Evolutionary conservation across 92 coral and sea anemone genomes (phyloP), one percentile per base, ranked within the genome.

Genomic region (Desmophyllum pertusum): DNA sequence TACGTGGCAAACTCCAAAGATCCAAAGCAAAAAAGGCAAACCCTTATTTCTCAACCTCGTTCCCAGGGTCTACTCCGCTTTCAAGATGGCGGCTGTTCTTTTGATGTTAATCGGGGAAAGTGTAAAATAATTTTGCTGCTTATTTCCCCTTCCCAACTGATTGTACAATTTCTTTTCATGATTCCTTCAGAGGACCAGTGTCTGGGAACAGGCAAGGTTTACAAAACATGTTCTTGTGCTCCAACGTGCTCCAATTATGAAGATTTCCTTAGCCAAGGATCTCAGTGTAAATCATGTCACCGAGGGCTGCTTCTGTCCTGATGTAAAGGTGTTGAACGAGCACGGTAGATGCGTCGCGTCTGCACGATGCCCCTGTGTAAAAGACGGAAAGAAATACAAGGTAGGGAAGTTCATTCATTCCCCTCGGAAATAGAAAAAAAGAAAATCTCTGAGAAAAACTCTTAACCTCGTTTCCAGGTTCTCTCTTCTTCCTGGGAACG

Each of bases 221-320:
- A 78, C 69, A 61, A 68, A n/a, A 10, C 67, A 15, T 65, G 85
- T 46, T 84, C 91, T 6, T 93, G 95, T 48, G 43, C 52, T 5
- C 42, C 42, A 71, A 89, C 94, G 1, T 93, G 98, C 35, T 53
- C 75, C 23, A 78, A 85, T 57, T 77, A 85, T 42, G 61, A 86
- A 7, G 70, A 55, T 25, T 52, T 25, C 33, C 15, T 61, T 7
- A 86, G 83, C 4, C 81, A 76, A 21, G 83, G 50, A 31, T 14
- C 53, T 8, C 51, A 80, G 65, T 79, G 88, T 62, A 17, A 50
- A 23, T 15, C 48, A 30, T 66, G 75, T n/a, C 30, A 84, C 55
- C 0, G 85, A 88, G 29, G 95, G 98, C 21, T 93, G 98, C 45
- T 93, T 83, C 93, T 93, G 98, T 48, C 91, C 95, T 6, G 52